Conservation (phyloP, 1,140 invertebrate genomes). For the Ceratosolen solmsi region DNA sequence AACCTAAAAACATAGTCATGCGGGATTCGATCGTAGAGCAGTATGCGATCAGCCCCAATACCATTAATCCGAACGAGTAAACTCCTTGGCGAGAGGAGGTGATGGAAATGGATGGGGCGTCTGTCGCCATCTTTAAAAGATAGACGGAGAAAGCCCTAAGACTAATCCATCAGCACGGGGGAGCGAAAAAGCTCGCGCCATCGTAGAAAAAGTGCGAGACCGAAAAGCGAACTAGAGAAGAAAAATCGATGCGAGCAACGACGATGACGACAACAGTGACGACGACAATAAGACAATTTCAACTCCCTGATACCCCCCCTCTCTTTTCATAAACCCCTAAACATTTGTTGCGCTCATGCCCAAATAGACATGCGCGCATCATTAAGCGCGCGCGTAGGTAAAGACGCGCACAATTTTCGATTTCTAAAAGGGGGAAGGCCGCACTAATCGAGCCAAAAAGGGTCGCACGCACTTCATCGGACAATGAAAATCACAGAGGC, state of each 20-base stretch:
- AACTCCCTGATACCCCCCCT: not conserved
- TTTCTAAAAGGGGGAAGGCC: conserved; percentile 39
- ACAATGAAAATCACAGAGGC: conserved; percentile 27
- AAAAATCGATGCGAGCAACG: conserved; percentile 26
- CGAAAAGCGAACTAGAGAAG: not conserved
- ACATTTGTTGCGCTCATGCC: not conserved
- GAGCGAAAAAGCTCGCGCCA: conserved; percentile 5
- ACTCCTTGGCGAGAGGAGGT: not conserved
- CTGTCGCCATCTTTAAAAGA: conserved; percentile 7
- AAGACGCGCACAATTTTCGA: conserved; percentile 53
- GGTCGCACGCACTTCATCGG: conserved; percentile 26
- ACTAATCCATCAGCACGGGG: not conserved
- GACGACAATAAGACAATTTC: conserved; percentile 5
- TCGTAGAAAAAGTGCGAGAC: conserved; percentile 1
- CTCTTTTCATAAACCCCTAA: not conserved
- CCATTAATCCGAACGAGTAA: not conserved
- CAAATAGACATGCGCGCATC: conserved; percentile 9
- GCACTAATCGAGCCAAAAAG: conserved; percentile 41
- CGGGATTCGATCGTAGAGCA: not conserved
- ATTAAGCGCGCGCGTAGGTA: conserved; percentile 39
- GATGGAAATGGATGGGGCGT: not conserved
- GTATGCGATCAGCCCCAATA: not conserved
- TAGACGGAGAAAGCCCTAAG: not conserved
- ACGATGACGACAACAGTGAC: not conserved
- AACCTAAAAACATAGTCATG: no score